Evolutionary conservation across 2,797 vertebrate species (phyloP).

Genomic region (Helarctos malayanus): DNA sequence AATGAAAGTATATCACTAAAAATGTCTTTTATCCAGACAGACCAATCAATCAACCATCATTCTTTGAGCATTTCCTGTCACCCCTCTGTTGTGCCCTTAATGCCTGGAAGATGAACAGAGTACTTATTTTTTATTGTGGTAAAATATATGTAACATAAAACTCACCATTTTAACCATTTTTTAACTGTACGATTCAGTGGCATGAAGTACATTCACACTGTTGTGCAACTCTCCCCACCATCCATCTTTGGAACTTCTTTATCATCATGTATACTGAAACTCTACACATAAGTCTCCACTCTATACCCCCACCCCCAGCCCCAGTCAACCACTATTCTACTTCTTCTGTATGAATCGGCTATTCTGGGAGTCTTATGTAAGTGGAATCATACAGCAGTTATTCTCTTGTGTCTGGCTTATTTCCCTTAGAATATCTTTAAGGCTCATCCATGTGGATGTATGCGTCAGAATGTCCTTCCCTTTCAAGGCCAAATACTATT

Average conservation of each 20-base stretch:
- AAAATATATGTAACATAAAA: background rate
- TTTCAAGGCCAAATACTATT: background rate
- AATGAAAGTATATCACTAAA: background rate
- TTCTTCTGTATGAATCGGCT: background rate
- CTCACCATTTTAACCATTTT: background rate
- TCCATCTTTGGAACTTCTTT: background rate
- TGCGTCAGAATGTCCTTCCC: background rate
- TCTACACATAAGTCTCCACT: background rate
- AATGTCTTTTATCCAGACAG: background rate
- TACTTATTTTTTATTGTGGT: background rate
- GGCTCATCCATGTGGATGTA: background rate
- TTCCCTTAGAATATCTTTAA: background rate
- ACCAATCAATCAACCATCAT: background rate
- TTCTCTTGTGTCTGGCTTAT: background rate
- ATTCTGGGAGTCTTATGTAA: background rate
- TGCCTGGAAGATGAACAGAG: background rate
- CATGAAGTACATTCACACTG: background rate
- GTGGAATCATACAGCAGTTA: background rate
- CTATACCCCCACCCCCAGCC: background rate
- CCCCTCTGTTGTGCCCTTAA: background rate
- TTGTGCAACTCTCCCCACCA: background rate
- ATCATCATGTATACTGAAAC: background rate
- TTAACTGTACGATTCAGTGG: background rate
- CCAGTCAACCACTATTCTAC: background rate
- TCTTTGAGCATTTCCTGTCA: background rate